Evolutionary conservation across 2,797 vertebrate genomes (phyloP).

Genomic region (Artibeus jamaicensis): DNA sequence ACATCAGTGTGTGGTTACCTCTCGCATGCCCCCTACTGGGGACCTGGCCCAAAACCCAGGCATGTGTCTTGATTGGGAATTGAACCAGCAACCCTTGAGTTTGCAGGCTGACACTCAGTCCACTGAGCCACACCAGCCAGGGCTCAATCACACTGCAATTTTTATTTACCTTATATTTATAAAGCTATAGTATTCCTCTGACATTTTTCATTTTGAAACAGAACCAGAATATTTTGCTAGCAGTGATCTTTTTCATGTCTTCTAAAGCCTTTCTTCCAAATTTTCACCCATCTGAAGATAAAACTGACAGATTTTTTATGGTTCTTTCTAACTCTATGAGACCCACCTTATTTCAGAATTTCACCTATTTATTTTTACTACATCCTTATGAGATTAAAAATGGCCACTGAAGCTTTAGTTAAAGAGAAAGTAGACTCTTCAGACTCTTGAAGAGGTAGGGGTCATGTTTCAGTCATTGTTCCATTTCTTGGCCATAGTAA

Average conservation of each 20-base stretch:
- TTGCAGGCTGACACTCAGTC: too few species aligned
- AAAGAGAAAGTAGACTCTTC: constrained; percentile 32
- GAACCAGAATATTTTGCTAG: neutral
- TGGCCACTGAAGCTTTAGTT: constrained; percentile 16
- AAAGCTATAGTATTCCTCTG: neutral
- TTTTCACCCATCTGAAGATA: constrained; percentile 42
- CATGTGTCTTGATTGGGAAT: too few species aligned
- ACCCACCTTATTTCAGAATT: constrained; percentile 41
- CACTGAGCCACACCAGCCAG: too few species aligned
- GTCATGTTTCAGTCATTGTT: neutral
- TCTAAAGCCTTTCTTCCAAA: neutral
- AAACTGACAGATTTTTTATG: constrained; percentile 8
- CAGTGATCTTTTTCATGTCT: constrained; percentile 29
- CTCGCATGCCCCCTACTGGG: too few species aligned
- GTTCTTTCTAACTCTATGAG: neutral
- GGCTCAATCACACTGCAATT: constrained; percentile 10
- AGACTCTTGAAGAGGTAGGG: neutral
- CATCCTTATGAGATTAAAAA: neutral
- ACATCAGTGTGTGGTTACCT: too few species aligned
- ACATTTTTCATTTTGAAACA: constrained; percentile 43
- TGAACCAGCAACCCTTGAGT: too few species aligned
- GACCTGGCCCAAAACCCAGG: too few species aligned
- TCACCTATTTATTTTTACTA: constrained; percentile 34
- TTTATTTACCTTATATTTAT: constrained; percentile 46
- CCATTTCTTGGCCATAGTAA: neutral